phyloP scores from a whole-genome alignment of 2,797 vertebrate genomes.

The Syngnathus acus region DNA sequence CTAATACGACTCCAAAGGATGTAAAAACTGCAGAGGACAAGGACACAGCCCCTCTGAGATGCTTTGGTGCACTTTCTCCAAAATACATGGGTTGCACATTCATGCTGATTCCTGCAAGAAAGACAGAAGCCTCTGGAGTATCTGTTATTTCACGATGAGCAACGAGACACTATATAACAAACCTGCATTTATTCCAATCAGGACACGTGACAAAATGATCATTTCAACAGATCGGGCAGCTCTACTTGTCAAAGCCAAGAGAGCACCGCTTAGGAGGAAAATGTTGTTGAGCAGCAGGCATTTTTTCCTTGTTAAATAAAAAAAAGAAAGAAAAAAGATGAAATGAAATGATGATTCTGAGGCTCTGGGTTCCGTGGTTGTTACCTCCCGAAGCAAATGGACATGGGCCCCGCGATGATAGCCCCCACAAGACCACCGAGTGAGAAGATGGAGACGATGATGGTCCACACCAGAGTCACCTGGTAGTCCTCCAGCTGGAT shows the following conservation, averaged over 20 bases:
- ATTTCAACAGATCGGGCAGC: conserved; percentile 83
- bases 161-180: not conserved
- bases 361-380: not conserved
- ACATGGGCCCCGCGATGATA: conserved; percentile 81
- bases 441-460: conserved; percentile 82
- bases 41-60: conserved; percentile 77
- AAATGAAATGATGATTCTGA: not conserved
- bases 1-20: conserved; percentile 79
- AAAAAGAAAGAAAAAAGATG: not conserved
- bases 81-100: conserved; percentile 92
- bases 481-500: conserved; percentile 61
- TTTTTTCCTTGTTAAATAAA: conserved; percentile 73
- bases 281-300: conserved; percentile 82
- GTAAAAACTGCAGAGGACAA: conserved; percentile 83
- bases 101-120: conserved; percentile 81
- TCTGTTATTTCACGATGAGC: not conserved
- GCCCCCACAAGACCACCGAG: conserved; percentile 80
- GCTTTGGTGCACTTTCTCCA: conserved; percentile 84
- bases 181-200: conserved; percentile 84
- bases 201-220: conserved; percentile 81
- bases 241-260: conserved; percentile 74
- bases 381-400: conserved; percentile 81
- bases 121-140: not conserved
- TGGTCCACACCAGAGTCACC: conserved; percentile 80
- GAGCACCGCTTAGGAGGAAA: conserved; percentile 73